Evolutionary conservation across 2,113 vertebrate genomes (phyloP).

Genomic region (Sakesphorus luctuosus): DNA sequence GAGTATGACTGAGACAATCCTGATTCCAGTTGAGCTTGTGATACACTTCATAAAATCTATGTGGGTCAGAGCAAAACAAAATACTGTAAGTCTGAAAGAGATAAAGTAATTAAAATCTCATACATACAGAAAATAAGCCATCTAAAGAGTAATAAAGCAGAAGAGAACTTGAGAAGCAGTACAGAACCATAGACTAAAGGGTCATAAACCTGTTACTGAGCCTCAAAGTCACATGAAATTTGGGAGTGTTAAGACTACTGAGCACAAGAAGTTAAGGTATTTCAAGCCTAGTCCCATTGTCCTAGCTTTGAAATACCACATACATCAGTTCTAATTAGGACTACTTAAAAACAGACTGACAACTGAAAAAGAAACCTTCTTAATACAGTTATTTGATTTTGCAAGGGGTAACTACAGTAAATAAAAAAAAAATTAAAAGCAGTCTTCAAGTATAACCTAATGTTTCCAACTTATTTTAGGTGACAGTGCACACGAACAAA

Average conservation of each 20-base stretch:
- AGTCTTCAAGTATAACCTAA: not conserved
- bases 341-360: not conserved
- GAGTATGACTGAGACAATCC: rapidly evolving
- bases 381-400: not conserved
- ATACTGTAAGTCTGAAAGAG: not conserved
- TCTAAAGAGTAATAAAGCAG: not conserved
- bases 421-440: not conserved
- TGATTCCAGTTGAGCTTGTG: not conserved
- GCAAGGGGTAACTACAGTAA: not conserved
- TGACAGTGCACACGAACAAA: not conserved
- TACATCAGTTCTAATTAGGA: no score
- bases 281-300: not conserved
- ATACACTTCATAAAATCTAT: not conserved
- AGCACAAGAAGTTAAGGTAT: not conserved
- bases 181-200: not conserved
- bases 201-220: not conserved
- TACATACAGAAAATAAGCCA: not conserved
- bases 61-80: not conserved
- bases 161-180: not conserved
- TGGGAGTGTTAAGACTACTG: not conserved
- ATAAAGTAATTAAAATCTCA: not conserved
- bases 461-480: not conserved
- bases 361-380: not conserved
- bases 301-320: not conserved
- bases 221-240: not conserved